These are phyloP conservation scores for Smutsia gigantea DNA, from an alignment of 2,797 vertebrate species.

Conservation along the genomic window DNA sequence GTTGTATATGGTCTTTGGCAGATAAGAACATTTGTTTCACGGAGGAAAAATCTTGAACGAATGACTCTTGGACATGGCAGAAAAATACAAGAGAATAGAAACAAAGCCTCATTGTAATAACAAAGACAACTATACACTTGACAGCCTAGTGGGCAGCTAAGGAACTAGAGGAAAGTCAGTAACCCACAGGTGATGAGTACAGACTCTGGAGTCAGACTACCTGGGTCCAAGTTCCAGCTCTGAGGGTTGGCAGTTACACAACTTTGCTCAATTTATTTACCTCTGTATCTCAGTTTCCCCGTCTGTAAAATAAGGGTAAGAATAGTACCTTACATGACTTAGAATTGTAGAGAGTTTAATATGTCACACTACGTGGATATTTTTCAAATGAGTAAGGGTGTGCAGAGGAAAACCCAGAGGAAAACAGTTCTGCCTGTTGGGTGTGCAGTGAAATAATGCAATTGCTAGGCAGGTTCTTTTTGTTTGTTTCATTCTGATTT, in stretches of 20 bases:
- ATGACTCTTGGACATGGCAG: neutral
- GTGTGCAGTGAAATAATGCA: neutral
- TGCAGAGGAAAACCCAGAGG: neutral
- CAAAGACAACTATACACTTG: neutral
- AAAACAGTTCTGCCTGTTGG: neutral
- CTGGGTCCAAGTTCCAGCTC: neutral
- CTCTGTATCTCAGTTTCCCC: neutral
- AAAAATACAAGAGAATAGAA: neutral
- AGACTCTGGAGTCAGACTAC: neutral
- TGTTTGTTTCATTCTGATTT: neutral
- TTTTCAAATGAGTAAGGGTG: neutral
- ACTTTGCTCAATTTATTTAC: neutral
- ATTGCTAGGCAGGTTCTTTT: neutral
- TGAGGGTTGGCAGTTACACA: neutral
- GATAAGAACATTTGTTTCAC: slow-evolving; percentile 43
- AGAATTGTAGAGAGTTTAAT: neutral
- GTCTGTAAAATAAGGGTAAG: neutral
- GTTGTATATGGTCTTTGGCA: neutral
- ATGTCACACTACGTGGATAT: neutral
- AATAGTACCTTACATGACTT: neutral
- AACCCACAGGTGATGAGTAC: too few relatives aligned
- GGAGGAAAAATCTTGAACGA: slow-evolving; percentile 9
- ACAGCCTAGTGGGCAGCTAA: neutral
- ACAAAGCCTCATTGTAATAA: neutral
- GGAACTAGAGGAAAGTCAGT: neutral